Percentiles rank a stretch among this genome's conserved stretches.
Evolutionary conservation across 2,888 invertebrate species (phyloP).

Genomic region (Neoitamus cyanurus): DNA sequence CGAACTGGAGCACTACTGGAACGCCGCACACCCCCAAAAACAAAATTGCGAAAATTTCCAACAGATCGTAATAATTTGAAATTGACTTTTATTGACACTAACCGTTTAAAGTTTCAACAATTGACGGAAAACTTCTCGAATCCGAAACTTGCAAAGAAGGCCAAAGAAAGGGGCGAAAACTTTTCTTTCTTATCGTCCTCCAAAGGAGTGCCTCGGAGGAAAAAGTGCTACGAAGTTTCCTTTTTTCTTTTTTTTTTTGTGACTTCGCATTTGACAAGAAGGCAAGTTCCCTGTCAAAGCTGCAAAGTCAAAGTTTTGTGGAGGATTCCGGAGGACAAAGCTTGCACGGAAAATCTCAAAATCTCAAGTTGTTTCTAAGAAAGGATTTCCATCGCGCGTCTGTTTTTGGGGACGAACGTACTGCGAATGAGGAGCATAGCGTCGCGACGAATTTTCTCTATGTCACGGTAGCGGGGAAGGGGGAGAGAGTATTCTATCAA

Average conservation of each 20-base stretch:
- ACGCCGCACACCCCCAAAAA: constrained; percentile 32
- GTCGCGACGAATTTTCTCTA: constrained; percentile 50
- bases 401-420: constrained; percentile 52
- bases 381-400: constrained; percentile 46
- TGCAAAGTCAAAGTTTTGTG: constrained; percentile 48
- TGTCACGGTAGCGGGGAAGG: constrained; percentile 42
- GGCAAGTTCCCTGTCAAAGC: constrained; percentile 50
- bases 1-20: background rate
- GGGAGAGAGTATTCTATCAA: constrained; percentile 50
- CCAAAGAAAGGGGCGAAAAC: constrained; percentile 5
- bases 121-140: constrained; percentile 43
- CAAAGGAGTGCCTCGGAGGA: constrained; percentile 12
- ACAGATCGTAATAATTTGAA: constrained; percentile 25
- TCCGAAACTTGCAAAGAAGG: constrained; percentile 14
- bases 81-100: constrained; percentile 52
- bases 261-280: constrained; percentile 48
- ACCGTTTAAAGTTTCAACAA: constrained; percentile 52
- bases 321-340: constrained; percentile 45
- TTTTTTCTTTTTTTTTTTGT: background rate
- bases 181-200: constrained; percentile 25
- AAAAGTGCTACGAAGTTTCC: constrained; percentile 10
- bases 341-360: constrained; percentile 16
- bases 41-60: background rate
- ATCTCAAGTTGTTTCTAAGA: constrained; percentile 22
- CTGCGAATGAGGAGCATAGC: constrained; percentile 49